Conservation (phyloP, 2,888 invertebrate genomes). For the Dysmachus trigonus region DNA sequence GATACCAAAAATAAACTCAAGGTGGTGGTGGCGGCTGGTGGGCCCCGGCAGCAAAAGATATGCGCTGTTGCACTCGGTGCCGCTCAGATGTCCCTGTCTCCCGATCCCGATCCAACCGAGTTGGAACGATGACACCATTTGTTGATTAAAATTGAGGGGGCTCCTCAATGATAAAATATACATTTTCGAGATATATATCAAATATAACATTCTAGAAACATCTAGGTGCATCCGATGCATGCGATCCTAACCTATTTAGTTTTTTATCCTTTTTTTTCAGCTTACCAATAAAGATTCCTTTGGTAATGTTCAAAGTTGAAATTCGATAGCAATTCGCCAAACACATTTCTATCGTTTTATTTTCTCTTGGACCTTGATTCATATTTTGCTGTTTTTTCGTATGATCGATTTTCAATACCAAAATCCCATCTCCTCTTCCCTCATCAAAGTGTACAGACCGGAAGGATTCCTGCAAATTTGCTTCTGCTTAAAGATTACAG, state of each 20-base stretch:
- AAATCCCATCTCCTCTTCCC: not conserved
- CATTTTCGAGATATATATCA: not conserved
- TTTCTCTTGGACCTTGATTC: not conserved
- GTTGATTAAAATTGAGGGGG: not conserved
- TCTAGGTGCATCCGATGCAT: not conserved
- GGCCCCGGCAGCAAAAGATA: constrained; percentile 12
- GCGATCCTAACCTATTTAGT: not conserved
- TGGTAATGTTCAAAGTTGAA: not conserved
- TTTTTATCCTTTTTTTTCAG: not conserved
- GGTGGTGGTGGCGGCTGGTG: not conserved
- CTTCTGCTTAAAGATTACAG: no score
- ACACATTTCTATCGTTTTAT: not conserved
- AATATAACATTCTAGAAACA: not conserved
- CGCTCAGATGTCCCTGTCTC: not conserved
- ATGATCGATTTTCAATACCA: not conserved
- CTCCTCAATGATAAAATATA: not conserved
- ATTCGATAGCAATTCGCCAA: not conserved
- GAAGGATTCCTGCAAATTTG: not conserved
- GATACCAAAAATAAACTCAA: constrained; percentile 37
- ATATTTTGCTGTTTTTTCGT: not conserved
- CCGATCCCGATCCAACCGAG: not conserved
- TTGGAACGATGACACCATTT: constrained; percentile 7
- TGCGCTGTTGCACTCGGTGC: constrained; percentile 34
- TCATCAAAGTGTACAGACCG: not conserved
- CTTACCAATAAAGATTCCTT: not conserved